Evolutionary conservation across 2,888 invertebrate species (phyloP), one percentile per base, ranked within the genome.

Genomic region (Calliphora vomitoria): DNA sequence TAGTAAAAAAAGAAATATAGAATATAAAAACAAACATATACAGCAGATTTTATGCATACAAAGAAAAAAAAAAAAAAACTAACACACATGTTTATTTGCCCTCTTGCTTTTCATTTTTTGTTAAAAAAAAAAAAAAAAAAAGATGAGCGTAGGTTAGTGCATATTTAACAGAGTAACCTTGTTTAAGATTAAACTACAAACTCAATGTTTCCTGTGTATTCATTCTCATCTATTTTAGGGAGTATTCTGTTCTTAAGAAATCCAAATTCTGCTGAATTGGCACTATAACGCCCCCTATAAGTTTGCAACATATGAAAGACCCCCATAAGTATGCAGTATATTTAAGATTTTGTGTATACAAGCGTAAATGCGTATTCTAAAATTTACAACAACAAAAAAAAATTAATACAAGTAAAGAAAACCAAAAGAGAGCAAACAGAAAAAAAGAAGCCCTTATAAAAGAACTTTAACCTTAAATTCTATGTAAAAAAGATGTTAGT

Each of bases 401-500:
- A 44, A 8, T 44, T 3, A 44, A 44, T 8, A 44, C 44, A 44
- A 44, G 44, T 11, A 44, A 44, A 44, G 13, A 11, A 44, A 44
- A 44, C 11, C 55, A 0, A 20, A 20, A 58, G 35, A 35, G 35
- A 5, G 11, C 1, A n/a, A 58, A 58, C 0, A 58, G 13, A 60
- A 13, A 60, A 60, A 31, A 10, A 62, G 55, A 18, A 78, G 50
- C n/a, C 53, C 78, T 78, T 78, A 18, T 11, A 13, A 20, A 50
- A 78, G 78, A 78, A 66, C 78, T 78, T 78, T 78, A 78, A 78
- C 78, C 78, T 68, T 78, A 68, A 78, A 50, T 47, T 1, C 4
- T 58, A 20, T 60, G n/a, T 44, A 44, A 44, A 44, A 44, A 44
- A 11, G 35, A 38, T 55, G n/a, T 18, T 20, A 11, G n/a, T 11